These are phyloP conservation scores for Ceryle rudis DNA, from an alignment of 2,797 vertebrate species.

Conservation along the genomic window DNA sequence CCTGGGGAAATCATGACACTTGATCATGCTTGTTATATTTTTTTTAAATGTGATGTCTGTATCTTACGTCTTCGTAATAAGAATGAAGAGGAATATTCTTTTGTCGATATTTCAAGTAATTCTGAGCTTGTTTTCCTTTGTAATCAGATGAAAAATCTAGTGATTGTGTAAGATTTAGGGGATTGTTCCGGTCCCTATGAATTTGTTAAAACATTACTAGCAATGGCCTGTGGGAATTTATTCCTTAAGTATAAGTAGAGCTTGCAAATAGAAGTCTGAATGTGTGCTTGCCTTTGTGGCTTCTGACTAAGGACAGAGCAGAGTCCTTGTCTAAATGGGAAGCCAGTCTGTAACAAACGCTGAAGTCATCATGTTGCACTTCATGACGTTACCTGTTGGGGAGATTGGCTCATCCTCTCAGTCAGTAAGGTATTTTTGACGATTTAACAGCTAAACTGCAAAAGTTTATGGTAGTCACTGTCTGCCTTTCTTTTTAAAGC, in stretches of 20 bases:
- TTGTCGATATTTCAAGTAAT: not conserved
- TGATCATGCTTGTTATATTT: not conserved
- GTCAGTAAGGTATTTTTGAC: not conserved
- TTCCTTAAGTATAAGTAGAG: not conserved
- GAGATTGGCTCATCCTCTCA: not conserved
- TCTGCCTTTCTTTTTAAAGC: not conserved
- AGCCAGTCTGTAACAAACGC: not conserved
- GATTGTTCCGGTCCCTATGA: not conserved
- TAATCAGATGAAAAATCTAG: not conserved
- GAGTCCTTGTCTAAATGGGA: not conserved
- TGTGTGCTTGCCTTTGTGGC: not conserved
- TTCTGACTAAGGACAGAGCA: not conserved
- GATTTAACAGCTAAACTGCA: not conserved
- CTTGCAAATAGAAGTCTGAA: not conserved
- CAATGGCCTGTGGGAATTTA: not conserved
- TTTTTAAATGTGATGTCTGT: not conserved
- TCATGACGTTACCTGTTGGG: not conserved
- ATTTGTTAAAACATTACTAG: not conserved
- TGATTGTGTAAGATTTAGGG: not conserved
- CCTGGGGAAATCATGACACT: not conserved
- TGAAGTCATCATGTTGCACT: not conserved
- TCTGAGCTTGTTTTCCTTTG: not conserved
- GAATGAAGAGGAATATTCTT: not conserved
- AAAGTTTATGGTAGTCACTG: rapidly evolving
- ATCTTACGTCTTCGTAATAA: not conserved